Base-by-base conservation (phyloP, 2,888 invertebrate species). In the Nomada ruficornis region DNA sequence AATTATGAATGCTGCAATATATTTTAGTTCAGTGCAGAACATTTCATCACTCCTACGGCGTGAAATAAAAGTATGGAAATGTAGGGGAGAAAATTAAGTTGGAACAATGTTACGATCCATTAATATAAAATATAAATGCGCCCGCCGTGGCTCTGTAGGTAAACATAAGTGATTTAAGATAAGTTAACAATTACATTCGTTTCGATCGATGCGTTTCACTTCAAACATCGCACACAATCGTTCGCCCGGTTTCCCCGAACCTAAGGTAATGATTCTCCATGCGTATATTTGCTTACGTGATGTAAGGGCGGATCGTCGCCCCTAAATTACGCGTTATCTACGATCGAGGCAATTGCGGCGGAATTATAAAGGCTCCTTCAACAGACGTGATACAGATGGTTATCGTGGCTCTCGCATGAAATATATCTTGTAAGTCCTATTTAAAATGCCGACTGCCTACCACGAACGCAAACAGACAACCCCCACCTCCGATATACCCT, bases 351-450 rank as follows among this genome's bases (percentile, higher is more conserved):
- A 20, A 23, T 44, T 10, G 3, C 29, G 50, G n/a, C 52, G 42
- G 36, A 74, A 77, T 77, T 65, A 77, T 74, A 54, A 15, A 52
- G 13, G 10, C 9, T 29, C 13, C 20, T 26, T 18, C 26, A 47
- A 44, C 44, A 42, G 5, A n/a, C 50, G 36, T 36, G 75, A 55
- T 63, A 59, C 9, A 18, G 60, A 78, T 74, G n/a, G 15, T 57
- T 68, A 68, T 68, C 76, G 13, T 13, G 0, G 5, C 7, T 10
- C 54, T 10, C 47, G 29, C 15, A 15, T 36, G 55, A 57, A 60
- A 78, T 69, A 64, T 44, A 63, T 63, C 69, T 63, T 4, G 11
- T 42, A 59, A 77, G 71, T 55, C 23, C 20, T 62, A 67, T 78
- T 62, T 42, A 55, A 70, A 71, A 20, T 42, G 52, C 18, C 29